A percentile compares a stretch with the other conserved stretches of the same genome.
Evolutionary conservation across 2,888 invertebrate genomes (phyloP).

Genomic region (Flexamia atlantica): DNA sequence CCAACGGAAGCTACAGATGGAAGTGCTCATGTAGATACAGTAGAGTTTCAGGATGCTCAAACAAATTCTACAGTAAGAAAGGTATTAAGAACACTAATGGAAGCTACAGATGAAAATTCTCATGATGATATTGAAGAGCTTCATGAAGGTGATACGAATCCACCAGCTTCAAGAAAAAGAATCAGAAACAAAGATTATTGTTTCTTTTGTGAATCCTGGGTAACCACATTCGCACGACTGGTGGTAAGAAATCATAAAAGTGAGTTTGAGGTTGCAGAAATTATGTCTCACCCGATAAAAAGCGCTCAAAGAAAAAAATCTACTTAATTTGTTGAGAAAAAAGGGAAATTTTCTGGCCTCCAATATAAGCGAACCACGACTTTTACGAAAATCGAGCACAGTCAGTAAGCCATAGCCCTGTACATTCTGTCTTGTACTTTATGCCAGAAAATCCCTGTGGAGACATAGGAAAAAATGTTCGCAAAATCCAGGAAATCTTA

Average conservation of each 20-base stretch:
- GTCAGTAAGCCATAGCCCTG: not conserved
- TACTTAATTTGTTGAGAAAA: not conserved
- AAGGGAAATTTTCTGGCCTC: not conserved
- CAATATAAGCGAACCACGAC: not conserved
- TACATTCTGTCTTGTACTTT: not conserved
- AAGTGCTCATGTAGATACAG: no score
- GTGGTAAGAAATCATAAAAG: constrained; percentile 22
- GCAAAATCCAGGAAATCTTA: not conserved
- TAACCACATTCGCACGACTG: constrained; percentile 5
- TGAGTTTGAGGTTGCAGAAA: constrained; percentile 24
- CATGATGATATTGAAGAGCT: no score
- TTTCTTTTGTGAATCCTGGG: constrained; percentile 28
- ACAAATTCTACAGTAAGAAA: no score
- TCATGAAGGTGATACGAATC: no score
- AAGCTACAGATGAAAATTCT: no score
- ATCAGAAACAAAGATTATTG: constrained; percentile 27
- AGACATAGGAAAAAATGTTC: constrained; percentile 22
- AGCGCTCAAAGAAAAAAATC: not conserved
- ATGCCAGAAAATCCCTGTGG: constrained; percentile 25
- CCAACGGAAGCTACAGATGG: no score
- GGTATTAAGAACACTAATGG: no score
- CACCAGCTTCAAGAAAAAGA: not conserved
- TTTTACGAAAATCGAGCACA: not conserved
- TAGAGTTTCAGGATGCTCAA: no score
- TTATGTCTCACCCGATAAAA: not conserved